Percentiles rank a stretch among this genome's conserved stretches.
Evolutionary conservation across 2,797 vertebrate genomes (phyloP).

Genomic region (Channallabes apus): DNA sequence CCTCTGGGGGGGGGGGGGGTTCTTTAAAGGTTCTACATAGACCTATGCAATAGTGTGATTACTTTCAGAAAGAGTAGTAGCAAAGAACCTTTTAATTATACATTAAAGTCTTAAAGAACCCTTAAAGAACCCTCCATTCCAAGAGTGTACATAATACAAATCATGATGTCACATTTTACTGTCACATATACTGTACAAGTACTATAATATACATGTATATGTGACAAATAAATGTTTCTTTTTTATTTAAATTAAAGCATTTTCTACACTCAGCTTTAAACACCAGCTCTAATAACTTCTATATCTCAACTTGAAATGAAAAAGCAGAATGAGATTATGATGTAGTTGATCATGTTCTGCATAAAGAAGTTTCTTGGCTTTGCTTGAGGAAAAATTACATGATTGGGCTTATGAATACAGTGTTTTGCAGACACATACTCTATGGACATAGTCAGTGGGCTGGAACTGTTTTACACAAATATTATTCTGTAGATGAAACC

Average conservation of each 20-base stretch:
- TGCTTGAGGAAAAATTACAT: conserved; percentile 36
- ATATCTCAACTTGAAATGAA: conserved; percentile 25
- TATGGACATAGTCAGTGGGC: conserved; percentile 42
- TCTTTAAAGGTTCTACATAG: neutral
- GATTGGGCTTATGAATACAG: conserved; percentile 32
- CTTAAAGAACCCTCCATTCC: neutral
- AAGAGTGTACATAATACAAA: conserved; percentile 59
- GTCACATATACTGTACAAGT: conserved; percentile 28
- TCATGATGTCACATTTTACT: conserved; percentile 56
- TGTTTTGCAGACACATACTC: conserved; percentile 31
- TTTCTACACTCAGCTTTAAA: conserved; percentile 39
- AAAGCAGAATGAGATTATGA: conserved; percentile 27
- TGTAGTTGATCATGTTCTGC: conserved; percentile 45
- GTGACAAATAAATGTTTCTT: conserved; percentile 2
- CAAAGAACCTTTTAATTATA: neutral
- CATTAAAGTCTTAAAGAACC: conserved; percentile 9
- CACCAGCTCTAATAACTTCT: conserved; percentile 30
- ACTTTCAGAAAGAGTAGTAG: neutral
- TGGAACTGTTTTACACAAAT: conserved; percentile 40
- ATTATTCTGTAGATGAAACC: conserved; percentile 44
- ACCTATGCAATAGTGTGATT: neutral
- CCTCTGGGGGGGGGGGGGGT: neutral
- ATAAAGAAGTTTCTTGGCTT: conserved; percentile 56
- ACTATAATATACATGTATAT: conserved; percentile 7
- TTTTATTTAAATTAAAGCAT: conserved; percentile 48